A percentile compares a stretch with the other conserved stretches of the same genome.
Conservation (phyloP, 2,113 vertebrate species). For the Catharus fuscescens region DNA sequence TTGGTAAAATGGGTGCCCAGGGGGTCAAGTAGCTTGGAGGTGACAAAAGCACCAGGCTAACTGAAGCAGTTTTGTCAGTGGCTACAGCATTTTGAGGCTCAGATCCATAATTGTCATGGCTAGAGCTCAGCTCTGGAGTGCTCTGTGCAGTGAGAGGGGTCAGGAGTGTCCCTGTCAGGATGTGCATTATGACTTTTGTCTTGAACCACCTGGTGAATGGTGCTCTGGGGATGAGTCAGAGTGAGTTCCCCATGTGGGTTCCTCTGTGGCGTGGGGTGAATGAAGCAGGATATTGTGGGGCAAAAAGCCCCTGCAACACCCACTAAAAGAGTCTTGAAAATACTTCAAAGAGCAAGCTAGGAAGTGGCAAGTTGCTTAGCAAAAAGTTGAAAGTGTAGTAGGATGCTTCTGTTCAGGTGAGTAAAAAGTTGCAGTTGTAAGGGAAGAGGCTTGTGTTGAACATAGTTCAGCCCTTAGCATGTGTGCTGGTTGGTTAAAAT, state of each 20-base stretch:
- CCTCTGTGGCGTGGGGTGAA: not conserved
- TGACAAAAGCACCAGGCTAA: not conserved
- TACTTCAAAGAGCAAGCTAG: not conserved
- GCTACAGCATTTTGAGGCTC: not conserved
- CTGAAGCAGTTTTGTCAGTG: not conserved
- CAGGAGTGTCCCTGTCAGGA: not conserved
- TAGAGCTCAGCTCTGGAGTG: not conserved
- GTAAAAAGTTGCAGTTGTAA: not conserved
- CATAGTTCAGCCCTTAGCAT: not conserved
- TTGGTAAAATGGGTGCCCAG: not conserved
- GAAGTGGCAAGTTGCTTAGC: not conserved
- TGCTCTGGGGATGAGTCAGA: not conserved
- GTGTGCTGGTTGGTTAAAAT: rapidly evolving
- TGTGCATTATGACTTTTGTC: not conserved
- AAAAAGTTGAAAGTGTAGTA: not conserved
- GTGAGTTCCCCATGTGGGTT: not conserved
- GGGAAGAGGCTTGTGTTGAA: not conserved
- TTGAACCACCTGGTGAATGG: not conserved
- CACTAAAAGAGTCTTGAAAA: not conserved
- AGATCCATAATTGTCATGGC: rapidly evolving
- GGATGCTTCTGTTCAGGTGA: not conserved
- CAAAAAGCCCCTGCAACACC: not conserved
- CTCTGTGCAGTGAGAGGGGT: not conserved
- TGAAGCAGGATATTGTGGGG: not conserved
- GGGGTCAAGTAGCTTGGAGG: not conserved